Conservation (phyloP, 2,113 vertebrate species). For the Cebidichthys violaceus region DNA sequence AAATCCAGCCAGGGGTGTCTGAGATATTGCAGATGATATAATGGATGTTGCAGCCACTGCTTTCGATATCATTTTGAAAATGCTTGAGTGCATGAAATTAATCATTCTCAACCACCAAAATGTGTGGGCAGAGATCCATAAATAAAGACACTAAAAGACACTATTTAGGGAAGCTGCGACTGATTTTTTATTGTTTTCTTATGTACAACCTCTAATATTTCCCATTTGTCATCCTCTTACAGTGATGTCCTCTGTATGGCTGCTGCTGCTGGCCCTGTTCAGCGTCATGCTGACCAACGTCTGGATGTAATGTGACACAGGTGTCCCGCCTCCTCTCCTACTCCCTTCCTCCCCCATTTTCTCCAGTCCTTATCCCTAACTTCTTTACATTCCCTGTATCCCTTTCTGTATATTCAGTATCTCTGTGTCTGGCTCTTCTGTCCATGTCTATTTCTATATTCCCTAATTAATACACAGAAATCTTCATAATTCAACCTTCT, state of each 20-base stretch:
- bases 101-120: no score
- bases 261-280: slow-evolving; percentile 67
- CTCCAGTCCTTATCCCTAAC: not conserved
- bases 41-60: not conserved
- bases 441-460: not conserved
- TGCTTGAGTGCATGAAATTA: not conserved
- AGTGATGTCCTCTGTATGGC: slow-evolving; percentile 68
- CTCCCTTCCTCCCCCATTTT: rapidly evolving
- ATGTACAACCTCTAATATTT: not conserved
- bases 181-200: not conserved
- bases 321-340: not conserved
- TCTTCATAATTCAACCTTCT: slow-evolving; percentile 3
- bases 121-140: not conserved
- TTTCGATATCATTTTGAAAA: not conserved
- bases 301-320: slow-evolving; percentile 42
- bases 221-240: slow-evolving; percentile 6
- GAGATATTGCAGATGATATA: not conserved
- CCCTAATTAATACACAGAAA: not conserved
- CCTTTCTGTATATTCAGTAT: no score
- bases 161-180: not conserved
- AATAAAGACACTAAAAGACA: slow-evolving; percentile 1
- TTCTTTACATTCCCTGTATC: not conserved
- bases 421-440: no score
- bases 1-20: not conserved
- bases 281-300: slow-evolving; percentile 59